Evolutionary conservation across 2,797 vertebrate species (phyloP).

Genomic region (Takifugu rubripes): DNA sequence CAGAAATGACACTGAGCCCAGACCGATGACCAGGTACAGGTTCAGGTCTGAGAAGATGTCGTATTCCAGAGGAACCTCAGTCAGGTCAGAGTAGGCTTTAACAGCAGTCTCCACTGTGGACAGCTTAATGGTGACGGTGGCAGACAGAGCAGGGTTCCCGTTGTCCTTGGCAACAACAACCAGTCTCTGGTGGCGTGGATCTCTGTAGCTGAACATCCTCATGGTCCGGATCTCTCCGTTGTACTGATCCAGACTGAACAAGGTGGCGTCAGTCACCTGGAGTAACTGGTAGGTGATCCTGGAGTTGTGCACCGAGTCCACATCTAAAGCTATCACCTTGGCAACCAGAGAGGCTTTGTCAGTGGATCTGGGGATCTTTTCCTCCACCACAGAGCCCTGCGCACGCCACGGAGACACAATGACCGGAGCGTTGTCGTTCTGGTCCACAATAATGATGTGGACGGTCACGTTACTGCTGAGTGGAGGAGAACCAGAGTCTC

Average conservation of each 20-base stretch:
- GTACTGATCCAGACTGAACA: conserved; percentile 72
- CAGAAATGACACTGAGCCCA: conserved; percentile 46
- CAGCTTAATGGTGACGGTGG: conserved; percentile 66
- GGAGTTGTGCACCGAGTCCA: conserved; percentile 67
- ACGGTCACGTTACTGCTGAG: conserved; percentile 67
- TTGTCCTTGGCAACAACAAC: conserved; percentile 55
- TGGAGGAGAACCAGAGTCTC: conserved; percentile 67
- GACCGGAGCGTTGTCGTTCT: conserved; percentile 66
- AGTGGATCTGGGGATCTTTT: conserved; percentile 54
- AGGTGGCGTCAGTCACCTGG: conserved; percentile 61
- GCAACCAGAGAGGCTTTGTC: conserved; percentile 65
- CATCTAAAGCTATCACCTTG: conserved; percentile 69
- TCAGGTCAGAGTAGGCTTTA: conserved; percentile 58
- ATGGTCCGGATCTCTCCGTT: conserved; percentile 70
- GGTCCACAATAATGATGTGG: conserved; percentile 62
- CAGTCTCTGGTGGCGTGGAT: conserved; percentile 52
- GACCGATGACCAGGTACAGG: conserved; percentile 58
- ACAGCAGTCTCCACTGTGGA: conserved; percentile 59
- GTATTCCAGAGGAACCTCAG: conserved; percentile 58
- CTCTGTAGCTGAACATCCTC: conserved; percentile 72
- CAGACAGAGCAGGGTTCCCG: conserved; percentile 57
- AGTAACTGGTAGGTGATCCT: conserved; percentile 69
- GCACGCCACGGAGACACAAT: conserved; percentile 66
- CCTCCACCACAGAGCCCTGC: conserved; percentile 53
- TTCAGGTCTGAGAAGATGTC: conserved; percentile 66